phyloP scores from a whole-genome alignment of 2,888 invertebrate genomes.

The Mycalesis mineus region DNA sequence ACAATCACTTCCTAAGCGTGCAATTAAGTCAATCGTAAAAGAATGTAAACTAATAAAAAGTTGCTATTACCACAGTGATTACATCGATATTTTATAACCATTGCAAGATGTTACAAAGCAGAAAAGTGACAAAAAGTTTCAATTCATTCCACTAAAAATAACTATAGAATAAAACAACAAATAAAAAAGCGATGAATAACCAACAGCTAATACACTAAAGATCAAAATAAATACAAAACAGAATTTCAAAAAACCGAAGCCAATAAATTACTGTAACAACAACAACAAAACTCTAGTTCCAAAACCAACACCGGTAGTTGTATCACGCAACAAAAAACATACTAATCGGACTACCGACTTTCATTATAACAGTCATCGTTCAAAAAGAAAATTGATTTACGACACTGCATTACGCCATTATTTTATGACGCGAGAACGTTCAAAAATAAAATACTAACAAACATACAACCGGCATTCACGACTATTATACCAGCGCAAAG shows the following conservation, averaged over 20 bases:
- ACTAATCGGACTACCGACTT: slow-evolving; percentile 54
- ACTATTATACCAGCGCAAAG: slow-evolving; percentile 63
- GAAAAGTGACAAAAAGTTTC: too few relatives aligned
- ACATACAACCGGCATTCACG: slow-evolving; percentile 76
- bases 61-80: neutral
- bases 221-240: slow-evolving; percentile 7
- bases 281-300: slow-evolving; percentile 45
- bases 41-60: neutral
- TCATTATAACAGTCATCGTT: slow-evolving; percentile 72
- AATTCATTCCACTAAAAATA: neutral
- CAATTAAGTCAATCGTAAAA: neutral
- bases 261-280: slow-evolving; percentile 29
- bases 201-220: neutral
- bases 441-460: slow-evolving; percentile 78
- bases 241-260: neutral
- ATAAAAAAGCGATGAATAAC: neutral
- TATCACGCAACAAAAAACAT: slow-evolving; percentile 31
- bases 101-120: too few relatives aligned
- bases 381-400: slow-evolving; percentile 74
- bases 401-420: slow-evolving; percentile 75
- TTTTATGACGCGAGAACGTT: slow-evolving; percentile 76
- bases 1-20: too few relatives aligned
- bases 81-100: neutral
- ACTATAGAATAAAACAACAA: neutral
- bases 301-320: slow-evolving; percentile 20